Evolutionary conservation across 2,113 vertebrate genomes (phyloP).

Genomic region (Prinia subflava): DNA sequence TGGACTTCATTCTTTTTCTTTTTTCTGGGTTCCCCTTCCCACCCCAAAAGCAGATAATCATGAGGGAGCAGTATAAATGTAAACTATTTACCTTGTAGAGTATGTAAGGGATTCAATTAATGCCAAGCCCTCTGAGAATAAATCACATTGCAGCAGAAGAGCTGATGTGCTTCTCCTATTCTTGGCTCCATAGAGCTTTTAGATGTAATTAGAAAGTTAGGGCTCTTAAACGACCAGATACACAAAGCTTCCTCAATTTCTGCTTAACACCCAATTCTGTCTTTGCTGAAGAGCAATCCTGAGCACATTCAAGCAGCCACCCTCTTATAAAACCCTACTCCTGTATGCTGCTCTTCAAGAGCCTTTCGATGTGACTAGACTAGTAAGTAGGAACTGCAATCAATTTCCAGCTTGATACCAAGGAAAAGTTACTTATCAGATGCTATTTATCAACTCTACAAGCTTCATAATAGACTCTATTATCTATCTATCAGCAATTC

Average conservation of each 20-base stretch:
- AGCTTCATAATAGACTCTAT: slow-evolving; percentile 21
- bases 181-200: background rate
- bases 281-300: slow-evolving; percentile 29
- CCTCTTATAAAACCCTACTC: slow-evolving; percentile 4
- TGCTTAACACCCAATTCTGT: background rate
- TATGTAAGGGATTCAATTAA: slow-evolving; percentile 11
- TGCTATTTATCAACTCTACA: slow-evolving; percentile 42
- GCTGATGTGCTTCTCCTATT: background rate
- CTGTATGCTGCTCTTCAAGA: slow-evolving; percentile 18
- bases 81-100: slow-evolving; percentile 9
- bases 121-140: background rate
- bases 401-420: slow-evolving; percentile 46
- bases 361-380: slow-evolving; percentile 48
- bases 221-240: background rate
- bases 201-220: background rate
- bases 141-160: background rate
- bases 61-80: background rate
- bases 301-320: background rate
- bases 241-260: background rate
- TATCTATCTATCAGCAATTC: slow-evolving; percentile 33
- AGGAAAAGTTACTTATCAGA: slow-evolving; percentile 54
- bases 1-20: background rate
- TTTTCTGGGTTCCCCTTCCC: background rate
- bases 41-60: background rate
- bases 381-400: slow-evolving; percentile 53